These are phyloP conservation scores for Melipona bicolor DNA, from an alignment of 2,888 invertebrate species.

Conservation along the genomic window DNA sequence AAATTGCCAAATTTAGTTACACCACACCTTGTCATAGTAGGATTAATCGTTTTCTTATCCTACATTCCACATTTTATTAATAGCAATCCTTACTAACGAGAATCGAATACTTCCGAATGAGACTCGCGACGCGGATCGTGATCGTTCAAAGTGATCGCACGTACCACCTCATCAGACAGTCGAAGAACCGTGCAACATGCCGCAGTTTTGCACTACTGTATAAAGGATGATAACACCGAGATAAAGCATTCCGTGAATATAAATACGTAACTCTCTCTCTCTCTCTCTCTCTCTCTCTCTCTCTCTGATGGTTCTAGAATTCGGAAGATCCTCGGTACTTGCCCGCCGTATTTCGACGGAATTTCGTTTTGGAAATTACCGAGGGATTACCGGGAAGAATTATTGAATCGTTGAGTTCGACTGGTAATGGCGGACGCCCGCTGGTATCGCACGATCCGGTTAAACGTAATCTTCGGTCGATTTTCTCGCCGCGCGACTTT, in stretches of 20 bases:
- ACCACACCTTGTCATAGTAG: not conserved
- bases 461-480: not conserved
- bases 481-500: not conserved
- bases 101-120: no score
- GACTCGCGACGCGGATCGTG: no score
- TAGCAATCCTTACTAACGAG: no score
- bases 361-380: constrained; percentile 10
- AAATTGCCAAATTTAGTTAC: no score
- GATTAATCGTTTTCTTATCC: not conserved
- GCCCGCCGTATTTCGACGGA: not conserved
- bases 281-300: not conserved
- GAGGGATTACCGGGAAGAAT: not conserved
- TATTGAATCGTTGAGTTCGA: not conserved
- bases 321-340: constrained; percentile 18
- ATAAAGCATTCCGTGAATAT: constrained; percentile 54
- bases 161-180: constrained; percentile 21
- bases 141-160: no score
- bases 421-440: not conserved
- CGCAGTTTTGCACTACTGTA: not conserved
- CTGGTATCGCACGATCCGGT: not conserved
- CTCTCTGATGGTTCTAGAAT: not conserved
- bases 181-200: constrained; percentile 27
- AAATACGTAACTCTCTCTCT: constrained; percentile 21
- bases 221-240: constrained; percentile 43
- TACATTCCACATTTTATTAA: no score